Evolutionary conservation across 2,888 invertebrate genomes (phyloP), one percentile per base, ranked within the genome.

Genomic region (Oscheius myriophilus): DNA sequence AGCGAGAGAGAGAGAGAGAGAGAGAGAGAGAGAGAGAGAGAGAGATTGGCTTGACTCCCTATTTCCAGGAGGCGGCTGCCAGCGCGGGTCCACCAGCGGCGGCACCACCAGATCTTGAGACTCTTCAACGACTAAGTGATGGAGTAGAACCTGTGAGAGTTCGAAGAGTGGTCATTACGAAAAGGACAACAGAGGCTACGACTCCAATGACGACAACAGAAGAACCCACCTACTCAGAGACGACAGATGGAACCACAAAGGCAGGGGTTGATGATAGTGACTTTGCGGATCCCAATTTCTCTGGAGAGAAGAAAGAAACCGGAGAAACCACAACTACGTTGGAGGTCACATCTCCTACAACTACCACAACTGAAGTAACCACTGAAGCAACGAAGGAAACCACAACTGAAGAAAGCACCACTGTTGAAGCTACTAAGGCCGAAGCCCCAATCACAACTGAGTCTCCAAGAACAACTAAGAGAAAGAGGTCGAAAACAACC

Each of bases 221-320:
- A 33, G 33, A 33, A 9, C 33, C 33, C 9, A 33, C 33, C n/a
- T n/a, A 42, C n/a, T 43, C 39, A 21, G 26, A 25, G 23, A 26
- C 12, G 18, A 26, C 23, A 14, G 14, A 18, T 11, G 23, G 23
- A 62, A 42, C 1, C 11, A 39, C 45, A 26, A 11, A 26, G 25
- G 21, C 25, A 9, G 23, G 25, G 4, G 54, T 54, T 21, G 46
- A 54, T n/a, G 26, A 41, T 26, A 54, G 55, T 26, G 64, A 65
- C n/a, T 65, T 65, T 33, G 43, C 55, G 6, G 55, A 65, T 45
- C 25, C 42, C 23, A 45, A 65, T 21, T 61, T 61, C 33, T 61
- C 61, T 2, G 6, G 26, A 11, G 61, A 61, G n/a, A 46, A 26
- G 16, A 26, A 46, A 21, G 43, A 58, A 41, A 42, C 12, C 33